Evolutionary conservation across 1,140 invertebrate genomes (phyloP).

Genomic region (Musca vetustissima): DNA sequence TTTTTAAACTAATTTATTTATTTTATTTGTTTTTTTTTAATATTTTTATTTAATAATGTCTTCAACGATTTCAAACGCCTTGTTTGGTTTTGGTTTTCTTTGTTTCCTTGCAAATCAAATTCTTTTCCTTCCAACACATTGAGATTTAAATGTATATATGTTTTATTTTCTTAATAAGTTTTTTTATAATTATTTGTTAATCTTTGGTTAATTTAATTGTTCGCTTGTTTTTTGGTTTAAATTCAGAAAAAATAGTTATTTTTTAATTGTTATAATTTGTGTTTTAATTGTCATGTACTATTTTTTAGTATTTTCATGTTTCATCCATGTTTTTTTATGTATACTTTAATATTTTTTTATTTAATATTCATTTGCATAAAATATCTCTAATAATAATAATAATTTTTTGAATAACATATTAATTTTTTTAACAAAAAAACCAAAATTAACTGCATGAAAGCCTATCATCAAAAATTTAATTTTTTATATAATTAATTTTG

Average conservation of each 20-base stretch:
- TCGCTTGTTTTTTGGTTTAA: background rate
- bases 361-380: slow-evolving; percentile 16
- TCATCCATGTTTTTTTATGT: background rate
- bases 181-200: background rate
- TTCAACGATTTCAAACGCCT: too few species aligned
- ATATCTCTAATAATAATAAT: slow-evolving; percentile 19
- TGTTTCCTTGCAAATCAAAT: too few species aligned
- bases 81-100: too few species aligned
- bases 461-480: slow-evolving; percentile 1
- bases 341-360: background rate
- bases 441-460: slow-evolving; percentile 18
- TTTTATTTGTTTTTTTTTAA: too few species aligned
- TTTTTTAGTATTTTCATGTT: slow-evolving; percentile 21
- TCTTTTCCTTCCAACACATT: slow-evolving; percentile 7
- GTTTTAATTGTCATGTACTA: slow-evolving; percentile 9
- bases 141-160: background rate
- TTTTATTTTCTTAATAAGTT: background rate
- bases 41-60: too few species aligned
- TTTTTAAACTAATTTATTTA: too few species aligned
- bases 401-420: background rate
- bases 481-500: background rate
- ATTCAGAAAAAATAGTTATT: slow-evolving; percentile 7
- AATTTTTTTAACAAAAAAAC: background rate
- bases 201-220: background rate
- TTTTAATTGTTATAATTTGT: background rate